Percentiles rank a stretch among this genome's conserved stretches.
These are phyloP conservation scores for Melinaea menophilus DNA, from an alignment of 2,888 invertebrate genomes.

Conservation along the genomic window DNA sequence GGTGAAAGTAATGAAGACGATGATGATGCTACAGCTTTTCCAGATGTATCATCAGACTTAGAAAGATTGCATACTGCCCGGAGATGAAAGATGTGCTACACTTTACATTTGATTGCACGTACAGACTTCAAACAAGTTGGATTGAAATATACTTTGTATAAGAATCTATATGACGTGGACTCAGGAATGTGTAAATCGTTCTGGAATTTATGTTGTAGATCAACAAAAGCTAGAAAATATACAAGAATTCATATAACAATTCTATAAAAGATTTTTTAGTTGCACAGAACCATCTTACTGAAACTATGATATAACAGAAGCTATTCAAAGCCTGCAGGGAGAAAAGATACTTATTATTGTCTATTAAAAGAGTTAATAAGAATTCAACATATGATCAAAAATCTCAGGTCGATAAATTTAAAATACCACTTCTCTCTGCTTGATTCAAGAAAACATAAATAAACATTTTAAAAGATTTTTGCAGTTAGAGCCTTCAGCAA, in stretches of 20 bases:
- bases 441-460: no score
- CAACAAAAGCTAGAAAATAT: conserved; percentile 30
- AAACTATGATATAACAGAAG: background rate
- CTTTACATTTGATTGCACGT: conserved; percentile 31
- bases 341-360: conserved; percentile 23
- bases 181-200: conserved; percentile 29
- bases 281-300: conserved; percentile 21
- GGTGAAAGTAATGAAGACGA: background rate
- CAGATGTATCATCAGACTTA: background rate
- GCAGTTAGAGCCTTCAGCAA: conserved; percentile 25
- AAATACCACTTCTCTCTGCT: no score
- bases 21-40: background rate
- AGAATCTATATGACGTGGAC: conserved; percentile 31
- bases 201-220: conserved; percentile 32
- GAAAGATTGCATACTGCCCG: conserved; percentile 21
- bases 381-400: no score
- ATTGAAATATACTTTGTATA: conserved; percentile 28
- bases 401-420: no score
- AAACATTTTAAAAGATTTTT: no score
- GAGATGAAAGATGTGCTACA: conserved; percentile 32
- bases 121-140: conserved; percentile 27
- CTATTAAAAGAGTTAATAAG: conserved; percentile 26
- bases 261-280: conserved; percentile 31
- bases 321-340: background rate
- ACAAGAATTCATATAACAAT: conserved; percentile 32